Evolutionary conservation across 2,113 vertebrate species (phyloP).

Genomic region (Scomber japonicus): DNA sequence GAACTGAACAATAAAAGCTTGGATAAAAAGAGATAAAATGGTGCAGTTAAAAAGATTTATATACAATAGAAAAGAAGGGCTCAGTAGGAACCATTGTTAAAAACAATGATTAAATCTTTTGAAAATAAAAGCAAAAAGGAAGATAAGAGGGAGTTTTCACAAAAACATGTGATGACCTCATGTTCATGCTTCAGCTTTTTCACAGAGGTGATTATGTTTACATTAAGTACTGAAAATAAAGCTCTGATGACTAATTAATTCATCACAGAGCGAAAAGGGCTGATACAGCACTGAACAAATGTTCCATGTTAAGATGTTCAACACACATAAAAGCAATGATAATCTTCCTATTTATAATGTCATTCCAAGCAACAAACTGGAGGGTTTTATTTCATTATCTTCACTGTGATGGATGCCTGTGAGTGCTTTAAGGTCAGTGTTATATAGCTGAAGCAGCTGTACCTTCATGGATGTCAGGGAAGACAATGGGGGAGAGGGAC

Average conservation of each 20-base stretch:
- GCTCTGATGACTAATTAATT: constrained; percentile 43
- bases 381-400: constrained; percentile 7
- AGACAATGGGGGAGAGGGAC: constrained; percentile 87
- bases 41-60: constrained; percentile 4
- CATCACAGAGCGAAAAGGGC: constrained; percentile 13
- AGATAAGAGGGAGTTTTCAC: neutral
- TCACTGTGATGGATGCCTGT: neutral
- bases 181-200: constrained; percentile 25
- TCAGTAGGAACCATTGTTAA: neutral
- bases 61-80: neutral
- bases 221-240: constrained; percentile 50
- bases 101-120: constrained; percentile 19
- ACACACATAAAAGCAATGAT: constrained; percentile 14
- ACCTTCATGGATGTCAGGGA: constrained; percentile 88
- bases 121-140: neutral
- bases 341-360: constrained; percentile 13
- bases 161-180: constrained; percentile 13
- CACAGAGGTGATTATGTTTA: constrained; percentile 37
- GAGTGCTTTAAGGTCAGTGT: neutral
- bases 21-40: constrained; percentile 13
- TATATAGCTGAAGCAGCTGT: constrained; percentile 37
- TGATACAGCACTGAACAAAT: constrained; percentile 21
- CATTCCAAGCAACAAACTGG: constrained; percentile 8
- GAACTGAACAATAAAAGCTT: constrained; percentile 1
- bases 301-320: neutral